Conservation (phyloP, 2,797 vertebrate genomes). For the Arctocebus calabarensis region DNA sequence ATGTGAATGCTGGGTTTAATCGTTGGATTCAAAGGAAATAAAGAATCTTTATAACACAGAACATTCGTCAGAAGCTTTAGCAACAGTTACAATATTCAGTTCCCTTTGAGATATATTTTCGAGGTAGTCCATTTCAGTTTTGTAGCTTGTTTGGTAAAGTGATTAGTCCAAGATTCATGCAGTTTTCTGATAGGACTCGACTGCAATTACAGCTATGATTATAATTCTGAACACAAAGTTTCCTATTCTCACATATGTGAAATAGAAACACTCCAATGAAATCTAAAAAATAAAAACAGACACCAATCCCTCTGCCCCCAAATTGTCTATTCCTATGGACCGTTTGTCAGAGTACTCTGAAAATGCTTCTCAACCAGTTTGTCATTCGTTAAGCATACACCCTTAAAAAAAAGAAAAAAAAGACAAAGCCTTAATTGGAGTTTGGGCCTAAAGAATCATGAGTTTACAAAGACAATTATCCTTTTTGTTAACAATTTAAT, state of each 20-base stretch:
- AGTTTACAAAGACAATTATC: constrained; percentile 83
- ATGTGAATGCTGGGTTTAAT: constrained; percentile 32
- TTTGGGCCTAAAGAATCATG: constrained; percentile 81
- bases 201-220: background rate
- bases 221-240: background rate
- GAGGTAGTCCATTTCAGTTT: background rate
- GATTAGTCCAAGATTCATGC: background rate
- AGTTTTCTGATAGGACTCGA: background rate
- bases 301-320: background rate
- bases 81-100: constrained; percentile 15
- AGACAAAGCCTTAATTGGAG: constrained; percentile 78
- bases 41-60: background rate
- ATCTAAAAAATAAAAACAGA: constrained; percentile 41
- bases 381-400: constrained; percentile 66
- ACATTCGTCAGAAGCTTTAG: background rate
- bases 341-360: background rate
- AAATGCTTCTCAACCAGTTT: constrained; percentile 60
- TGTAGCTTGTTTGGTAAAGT: background rate
- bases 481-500: constrained; percentile 81
- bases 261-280: constrained; percentile 30
- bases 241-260: background rate
- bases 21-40: constrained; percentile 17
- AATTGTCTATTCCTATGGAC: background rate
- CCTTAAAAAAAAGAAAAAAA: constrained; percentile 22
- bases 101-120: constrained; percentile 4